phyloP scores from a whole-genome alignment of 2,888 invertebrate genomes.

The Ethmia dodecea region DNA sequence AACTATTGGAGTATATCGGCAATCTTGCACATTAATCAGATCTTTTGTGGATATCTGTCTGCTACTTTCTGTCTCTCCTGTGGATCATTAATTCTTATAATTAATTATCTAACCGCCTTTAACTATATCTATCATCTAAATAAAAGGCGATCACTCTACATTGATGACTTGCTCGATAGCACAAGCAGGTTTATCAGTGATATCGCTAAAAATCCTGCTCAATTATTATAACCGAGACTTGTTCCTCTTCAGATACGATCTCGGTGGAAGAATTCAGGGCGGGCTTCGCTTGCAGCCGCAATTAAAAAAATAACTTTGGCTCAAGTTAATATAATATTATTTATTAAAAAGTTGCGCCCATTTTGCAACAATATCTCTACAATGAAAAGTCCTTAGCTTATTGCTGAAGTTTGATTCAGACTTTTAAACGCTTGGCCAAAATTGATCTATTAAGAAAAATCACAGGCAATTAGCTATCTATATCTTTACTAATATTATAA shows the following conservation, averaged over 20 bases:
- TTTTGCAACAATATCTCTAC: too few species aligned
- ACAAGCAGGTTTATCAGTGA: slow-evolving; percentile 21
- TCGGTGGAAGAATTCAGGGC: slow-evolving; percentile 39
- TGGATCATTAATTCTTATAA: background rate
- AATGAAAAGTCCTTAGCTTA: too few species aligned
- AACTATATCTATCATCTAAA: slow-evolving; percentile 6
- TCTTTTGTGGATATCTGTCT: too few species aligned
- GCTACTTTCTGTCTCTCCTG: background rate
- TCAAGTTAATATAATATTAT: too few species aligned
- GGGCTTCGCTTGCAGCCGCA: slow-evolving; percentile 33
- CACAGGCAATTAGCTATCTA: too few species aligned
- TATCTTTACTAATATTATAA: too few species aligned
- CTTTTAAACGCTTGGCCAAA: too few species aligned
- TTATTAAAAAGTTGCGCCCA: too few species aligned
- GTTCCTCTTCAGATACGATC: slow-evolving; percentile 30
- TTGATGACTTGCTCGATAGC: slow-evolving; percentile 25
- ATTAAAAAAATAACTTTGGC: slow-evolving; percentile 37
- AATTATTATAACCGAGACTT: slow-evolving; percentile 28
- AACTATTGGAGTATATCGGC: too few species aligned
- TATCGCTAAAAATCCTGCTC: slow-evolving; percentile 30
- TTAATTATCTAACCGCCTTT: background rate
- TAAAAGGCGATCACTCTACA: slow-evolving; percentile 16
- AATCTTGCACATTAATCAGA: too few species aligned
- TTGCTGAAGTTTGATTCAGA: too few species aligned
- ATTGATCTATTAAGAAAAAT: too few species aligned